These are phyloP conservation scores for Penaeus monodon DNA, from an alignment of 2,888 invertebrate species.

Conservation along the genomic window DNA sequence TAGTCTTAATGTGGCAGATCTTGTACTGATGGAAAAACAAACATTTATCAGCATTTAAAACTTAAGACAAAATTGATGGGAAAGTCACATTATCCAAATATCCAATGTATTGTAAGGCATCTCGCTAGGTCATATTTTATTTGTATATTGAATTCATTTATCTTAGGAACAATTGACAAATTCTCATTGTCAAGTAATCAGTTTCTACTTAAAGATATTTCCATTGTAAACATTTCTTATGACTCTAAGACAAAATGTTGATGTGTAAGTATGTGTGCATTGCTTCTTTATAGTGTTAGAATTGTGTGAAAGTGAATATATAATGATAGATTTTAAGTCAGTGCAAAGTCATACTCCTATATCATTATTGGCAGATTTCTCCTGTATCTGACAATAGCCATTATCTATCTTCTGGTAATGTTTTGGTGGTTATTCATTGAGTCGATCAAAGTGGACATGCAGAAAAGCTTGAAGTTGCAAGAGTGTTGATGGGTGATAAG, in stretches of 20 bases:
- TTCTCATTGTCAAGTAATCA: slow-evolving; percentile 54
- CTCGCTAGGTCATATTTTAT: slow-evolving; percentile 55
- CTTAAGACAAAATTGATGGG: slow-evolving; percentile 53
- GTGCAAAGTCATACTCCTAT: slow-evolving; percentile 51
- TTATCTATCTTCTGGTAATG: slow-evolving; percentile 26
- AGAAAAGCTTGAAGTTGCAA: no score
- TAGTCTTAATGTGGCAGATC: slow-evolving; percentile 23
- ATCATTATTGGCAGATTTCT: slow-evolving; percentile 53
- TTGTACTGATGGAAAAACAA: slow-evolving; percentile 12
- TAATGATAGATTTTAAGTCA: slow-evolving; percentile 39
- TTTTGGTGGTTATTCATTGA: no score
- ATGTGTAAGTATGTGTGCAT: slow-evolving; percentile 62
- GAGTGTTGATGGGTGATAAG: no score
- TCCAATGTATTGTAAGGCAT: slow-evolving; percentile 55
- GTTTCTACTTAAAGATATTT: slow-evolving; percentile 59
- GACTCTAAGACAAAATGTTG: slow-evolving; percentile 60
- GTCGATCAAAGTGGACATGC: no score
- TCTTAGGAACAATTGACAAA: slow-evolving; percentile 56
- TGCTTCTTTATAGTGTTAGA: slow-evolving; percentile 61
- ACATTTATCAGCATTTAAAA: slow-evolving; percentile 22
- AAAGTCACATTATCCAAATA: slow-evolving; percentile 49
- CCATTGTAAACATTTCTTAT: slow-evolving; percentile 59
- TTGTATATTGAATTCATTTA: slow-evolving; percentile 60
- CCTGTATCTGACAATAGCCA: slow-evolving; percentile 55
- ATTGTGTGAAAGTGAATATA: slow-evolving; percentile 60